Conservation (phyloP, 2,113 vertebrate genomes). For the Vidua macroura region DNA sequence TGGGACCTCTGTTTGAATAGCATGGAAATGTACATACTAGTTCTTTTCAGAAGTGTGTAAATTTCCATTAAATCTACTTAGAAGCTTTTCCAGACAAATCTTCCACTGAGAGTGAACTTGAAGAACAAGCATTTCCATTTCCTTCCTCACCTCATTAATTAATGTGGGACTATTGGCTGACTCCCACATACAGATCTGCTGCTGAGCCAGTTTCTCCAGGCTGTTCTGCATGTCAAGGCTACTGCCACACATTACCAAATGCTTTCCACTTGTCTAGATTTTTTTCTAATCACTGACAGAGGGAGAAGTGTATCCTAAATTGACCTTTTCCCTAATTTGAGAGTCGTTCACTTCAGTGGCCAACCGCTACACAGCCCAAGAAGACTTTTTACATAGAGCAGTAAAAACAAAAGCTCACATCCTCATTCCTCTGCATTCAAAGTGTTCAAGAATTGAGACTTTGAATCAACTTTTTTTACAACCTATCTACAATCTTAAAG, state of each 20-base stretch:
- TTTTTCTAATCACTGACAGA: background rate
- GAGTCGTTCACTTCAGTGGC: background rate
- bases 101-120: background rate
- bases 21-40: background rate
- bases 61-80: background rate
- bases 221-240: background rate
- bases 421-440: background rate
- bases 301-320: background rate
- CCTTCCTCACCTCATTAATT: conserved; percentile 26
- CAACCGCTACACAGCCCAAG: background rate
- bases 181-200: background rate
- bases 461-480: background rate
- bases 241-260: background rate
- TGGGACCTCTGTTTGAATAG: background rate
- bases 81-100: conserved; percentile 8
- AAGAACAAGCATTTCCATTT: background rate
- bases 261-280: background rate
- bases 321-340: background rate
- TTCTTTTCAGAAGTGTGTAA: background rate
- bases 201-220: background rate
- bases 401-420: background rate
- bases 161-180: background rate
- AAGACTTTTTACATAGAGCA: background rate
- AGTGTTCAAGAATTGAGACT: background rate
- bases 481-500: background rate